These are phyloP conservation scores for Amphilophus citrinellus DNA, from an alignment of 2,113 vertebrate genomes.

Conservation along the genomic window DNA sequence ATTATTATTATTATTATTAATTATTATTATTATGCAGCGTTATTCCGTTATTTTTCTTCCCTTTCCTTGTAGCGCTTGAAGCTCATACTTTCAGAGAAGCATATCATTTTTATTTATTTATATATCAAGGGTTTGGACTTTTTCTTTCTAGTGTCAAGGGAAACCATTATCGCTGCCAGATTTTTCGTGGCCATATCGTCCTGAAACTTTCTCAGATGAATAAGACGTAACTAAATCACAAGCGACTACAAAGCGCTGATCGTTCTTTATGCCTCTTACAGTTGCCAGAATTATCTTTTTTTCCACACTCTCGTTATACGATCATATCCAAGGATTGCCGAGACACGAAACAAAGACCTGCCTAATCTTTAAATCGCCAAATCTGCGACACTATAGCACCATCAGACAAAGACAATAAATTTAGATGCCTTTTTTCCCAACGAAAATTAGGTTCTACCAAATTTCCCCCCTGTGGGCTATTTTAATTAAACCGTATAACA, in stretches of 20 bases:
- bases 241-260: neutral
- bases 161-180: neutral
- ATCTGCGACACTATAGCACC: neutral
- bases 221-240: conserved; percentile 2
- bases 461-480: neutral
- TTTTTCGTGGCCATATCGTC: neutral
- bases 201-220: neutral
- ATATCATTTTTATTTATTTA: neutral
- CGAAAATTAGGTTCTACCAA: neutral
- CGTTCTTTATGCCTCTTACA: neutral
- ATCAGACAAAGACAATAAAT: neutral
- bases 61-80: neutral
- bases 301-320: conserved; percentile 46
- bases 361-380: conserved; percentile 59
- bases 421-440: neutral
- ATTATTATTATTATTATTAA: neutral
- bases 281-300: conserved; percentile 36
- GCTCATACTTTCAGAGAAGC: neutral
- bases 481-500: neutral
- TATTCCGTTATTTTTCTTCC: too few species aligned
- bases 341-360: conserved; percentile 69
- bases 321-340: conserved; percentile 61
- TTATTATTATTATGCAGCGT: neutral
- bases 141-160: neutral
- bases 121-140: neutral